phyloP scores from a whole-genome alignment of 2,888 invertebrate genomes.

The Celastrina argiolus region DNA sequence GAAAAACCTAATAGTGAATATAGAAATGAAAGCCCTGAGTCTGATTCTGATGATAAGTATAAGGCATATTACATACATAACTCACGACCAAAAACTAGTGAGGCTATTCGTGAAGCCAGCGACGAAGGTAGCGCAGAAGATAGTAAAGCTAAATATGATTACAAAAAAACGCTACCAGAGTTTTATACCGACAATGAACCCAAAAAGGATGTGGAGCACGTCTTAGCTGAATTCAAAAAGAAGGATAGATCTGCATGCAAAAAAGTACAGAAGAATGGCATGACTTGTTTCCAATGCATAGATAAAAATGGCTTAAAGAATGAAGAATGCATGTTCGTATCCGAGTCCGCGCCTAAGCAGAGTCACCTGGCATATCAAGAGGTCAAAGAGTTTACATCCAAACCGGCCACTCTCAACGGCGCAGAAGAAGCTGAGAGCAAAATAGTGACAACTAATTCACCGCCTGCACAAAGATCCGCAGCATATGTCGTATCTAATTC shows the following conservation, averaged over 20 bases:
- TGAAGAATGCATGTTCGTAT: constrained; percentile 88
- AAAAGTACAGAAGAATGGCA: constrained; percentile 83
- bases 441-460: constrained; percentile 59
- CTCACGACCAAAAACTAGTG: constrained; percentile 60
- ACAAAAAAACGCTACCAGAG: constrained; percentile 67
- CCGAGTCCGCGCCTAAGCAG: constrained; percentile 81
- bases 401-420: constrained; percentile 57
- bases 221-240: constrained; percentile 84
- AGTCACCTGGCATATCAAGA: constrained; percentile 83
- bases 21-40: constrained; percentile 46
- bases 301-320: constrained; percentile 83
- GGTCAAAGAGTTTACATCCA: constrained; percentile 78
- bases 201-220: constrained; percentile 83
- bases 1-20: constrained; percentile 50
- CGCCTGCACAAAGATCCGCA: constrained; percentile 55
- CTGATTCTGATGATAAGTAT: constrained; percentile 54
- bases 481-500: constrained; percentile 59
- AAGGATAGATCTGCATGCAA: constrained; percentile 85
- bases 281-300: constrained; percentile 86
- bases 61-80: constrained; percentile 62
- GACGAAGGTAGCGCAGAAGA: constrained; percentile 59
- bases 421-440: constrained; percentile 63
- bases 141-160: constrained; percentile 59
- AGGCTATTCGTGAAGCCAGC: constrained; percentile 53
- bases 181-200: constrained; percentile 74